Evolutionary conservation across 2,888 invertebrate species (phyloP).

Genomic region (Digitonthophagus gazella): DNA sequence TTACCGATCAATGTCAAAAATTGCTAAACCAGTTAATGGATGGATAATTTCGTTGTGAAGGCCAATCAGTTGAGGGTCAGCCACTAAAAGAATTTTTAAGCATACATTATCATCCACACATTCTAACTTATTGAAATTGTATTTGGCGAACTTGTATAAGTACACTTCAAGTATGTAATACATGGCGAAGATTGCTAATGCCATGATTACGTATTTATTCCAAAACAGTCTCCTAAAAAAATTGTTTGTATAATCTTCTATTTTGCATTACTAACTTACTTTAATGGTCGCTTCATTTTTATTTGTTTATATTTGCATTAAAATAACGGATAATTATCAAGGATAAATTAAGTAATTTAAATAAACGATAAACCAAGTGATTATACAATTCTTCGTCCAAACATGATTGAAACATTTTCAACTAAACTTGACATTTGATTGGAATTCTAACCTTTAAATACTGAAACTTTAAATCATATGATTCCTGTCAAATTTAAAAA

Average conservation of each 20-base stretch:
- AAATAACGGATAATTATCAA: neutral
- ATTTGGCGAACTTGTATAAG: neutral
- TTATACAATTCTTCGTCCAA: neutral
- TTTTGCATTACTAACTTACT: neutral
- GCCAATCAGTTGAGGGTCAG: constrained; percentile 93
- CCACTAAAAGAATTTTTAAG: constrained; percentile 57
- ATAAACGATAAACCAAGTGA: neutral
- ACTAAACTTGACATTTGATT: neutral
- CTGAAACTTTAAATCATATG: neutral
- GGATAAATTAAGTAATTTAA: neutral
- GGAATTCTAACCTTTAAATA: neutral
- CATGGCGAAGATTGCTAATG: neutral
- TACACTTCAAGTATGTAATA: constrained; percentile 4
- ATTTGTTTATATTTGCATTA: neutral
- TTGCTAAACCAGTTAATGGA: constrained; percentile 66
- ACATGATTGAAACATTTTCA: neutral
- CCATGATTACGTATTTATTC: neutral
- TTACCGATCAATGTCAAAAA: constrained; percentile 89
- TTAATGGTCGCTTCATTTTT: neutral
- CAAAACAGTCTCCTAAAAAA: neutral
- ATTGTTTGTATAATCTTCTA: neutral
- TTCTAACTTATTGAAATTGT: constrained; percentile 17
- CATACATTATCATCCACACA: constrained; percentile 44
- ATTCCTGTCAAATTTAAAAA: neutral
- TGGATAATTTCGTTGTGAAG: constrained; percentile 67